Evolutionary conservation across 2,113 vertebrate genomes (phyloP).

Genomic region (Proterorhinus semilunaris): DNA sequence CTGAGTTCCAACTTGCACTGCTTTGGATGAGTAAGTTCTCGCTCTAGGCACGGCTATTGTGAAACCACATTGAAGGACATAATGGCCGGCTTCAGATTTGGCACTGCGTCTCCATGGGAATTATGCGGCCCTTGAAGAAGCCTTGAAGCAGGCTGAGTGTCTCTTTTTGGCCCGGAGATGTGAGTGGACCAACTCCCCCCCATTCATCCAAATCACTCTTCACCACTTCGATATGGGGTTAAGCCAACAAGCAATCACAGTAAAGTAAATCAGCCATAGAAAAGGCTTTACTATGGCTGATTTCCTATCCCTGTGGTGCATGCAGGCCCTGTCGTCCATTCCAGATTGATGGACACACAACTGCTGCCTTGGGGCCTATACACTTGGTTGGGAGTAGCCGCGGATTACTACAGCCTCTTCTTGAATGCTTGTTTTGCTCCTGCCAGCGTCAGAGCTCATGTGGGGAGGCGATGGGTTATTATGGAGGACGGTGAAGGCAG

Average conservation of each 20-base stretch:
- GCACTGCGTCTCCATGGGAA: background rate
- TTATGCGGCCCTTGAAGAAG: background rate
- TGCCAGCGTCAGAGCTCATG: background rate
- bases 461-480: background rate
- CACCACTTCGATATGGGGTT: background rate
- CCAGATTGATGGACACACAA: slow-evolving; percentile 15
- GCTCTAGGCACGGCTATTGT: background rate
- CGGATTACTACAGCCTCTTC: slow-evolving; percentile 8
- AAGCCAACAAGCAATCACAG: background rate
- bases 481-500: slow-evolving; percentile 3
- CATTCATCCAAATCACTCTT: background rate
- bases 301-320: background rate
- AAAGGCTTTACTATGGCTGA: background rate
- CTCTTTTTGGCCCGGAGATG: background rate
- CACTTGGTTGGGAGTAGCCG: slow-evolving; percentile 9
- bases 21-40: background rate
- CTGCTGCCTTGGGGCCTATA: background rate
- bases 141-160: background rate
- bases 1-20: background rate
- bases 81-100: background rate
- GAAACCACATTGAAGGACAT: background rate
- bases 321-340: slow-evolving; percentile 1
- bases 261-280: too few relatives aligned
- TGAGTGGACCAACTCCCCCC: background rate
- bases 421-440: slow-evolving; percentile 10